Evolutionary conservation across 2,113 vertebrate species (phyloP).

Genomic region (Gnathochromis pfefferi): DNA sequence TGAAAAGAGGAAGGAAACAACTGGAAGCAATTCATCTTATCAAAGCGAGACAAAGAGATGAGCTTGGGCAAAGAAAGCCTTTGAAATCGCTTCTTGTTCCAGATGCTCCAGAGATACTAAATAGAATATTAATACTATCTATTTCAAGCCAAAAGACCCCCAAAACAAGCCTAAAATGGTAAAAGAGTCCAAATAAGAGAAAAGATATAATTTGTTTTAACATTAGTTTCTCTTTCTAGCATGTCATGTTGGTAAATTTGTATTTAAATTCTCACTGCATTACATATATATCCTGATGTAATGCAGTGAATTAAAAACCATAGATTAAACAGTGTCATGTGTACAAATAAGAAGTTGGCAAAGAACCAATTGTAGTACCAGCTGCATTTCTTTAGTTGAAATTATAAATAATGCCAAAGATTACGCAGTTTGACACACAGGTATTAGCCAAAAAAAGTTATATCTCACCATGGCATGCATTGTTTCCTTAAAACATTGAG

Average conservation of each 20-base stretch:
- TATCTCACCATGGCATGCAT: background rate
- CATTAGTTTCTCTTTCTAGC: background rate
- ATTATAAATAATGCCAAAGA: background rate
- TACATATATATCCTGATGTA: background rate
- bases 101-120: background rate
- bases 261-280: background rate
- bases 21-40: conserved; percentile 30
- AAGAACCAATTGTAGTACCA: background rate
- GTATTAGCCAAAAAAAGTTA: background rate
- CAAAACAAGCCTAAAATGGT: background rate
- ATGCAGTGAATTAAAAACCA: background rate
- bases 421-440: background rate
- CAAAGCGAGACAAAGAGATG: background rate
- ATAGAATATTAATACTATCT: background rate
- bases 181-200: background rate
- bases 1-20: background rate
- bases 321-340: background rate
- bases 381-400: background rate
- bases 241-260: background rate
- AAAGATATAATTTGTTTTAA: background rate
- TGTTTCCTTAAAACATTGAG: background rate
- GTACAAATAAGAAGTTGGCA: background rate
- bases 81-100: background rate
- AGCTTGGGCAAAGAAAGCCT: background rate
- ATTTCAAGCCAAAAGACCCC: background rate